Percentiles rank a stretch among this genome's conserved stretches.
Conservation (phyloP, 1,140 invertebrate genomes). For the Aradophagus sp. region DNA sequence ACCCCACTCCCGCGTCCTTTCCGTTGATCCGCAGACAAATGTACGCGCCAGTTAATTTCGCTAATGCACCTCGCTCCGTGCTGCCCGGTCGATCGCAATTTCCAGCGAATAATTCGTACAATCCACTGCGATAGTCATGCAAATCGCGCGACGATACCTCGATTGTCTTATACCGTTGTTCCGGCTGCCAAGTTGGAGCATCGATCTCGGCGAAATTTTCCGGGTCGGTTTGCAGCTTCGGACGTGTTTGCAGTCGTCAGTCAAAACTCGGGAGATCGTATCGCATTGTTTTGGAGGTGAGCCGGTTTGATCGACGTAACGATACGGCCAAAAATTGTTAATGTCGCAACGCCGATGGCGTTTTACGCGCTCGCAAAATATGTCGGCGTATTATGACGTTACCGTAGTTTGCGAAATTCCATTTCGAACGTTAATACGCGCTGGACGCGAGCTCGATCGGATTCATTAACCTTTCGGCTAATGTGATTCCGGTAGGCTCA, state of each 20-base stretch:
- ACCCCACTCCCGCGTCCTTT: slow-evolving; percentile 15
- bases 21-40: slow-evolving; percentile 31
- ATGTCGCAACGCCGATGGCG: too few relatives aligned
- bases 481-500: background rate
- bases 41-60: slow-evolving; percentile 40
- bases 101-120: slow-evolving; percentile 25
- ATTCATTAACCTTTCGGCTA: slow-evolving; percentile 13
- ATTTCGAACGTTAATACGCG: slow-evolving; percentile 9
- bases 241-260: too few relatives aligned
- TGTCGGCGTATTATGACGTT: slow-evolving; percentile 18
- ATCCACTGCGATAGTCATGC: slow-evolving; percentile 1
- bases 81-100: slow-evolving; percentile 22
- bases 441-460: slow-evolving; percentile 5
- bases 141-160: too few relatives aligned
- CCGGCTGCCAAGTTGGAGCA: too few relatives aligned
- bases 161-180: too few relatives aligned
- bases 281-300: slow-evolving; percentile 24
- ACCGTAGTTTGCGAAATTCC: slow-evolving; percentile 5
- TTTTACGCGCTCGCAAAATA: too few relatives aligned
- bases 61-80: slow-evolving; percentile 35
- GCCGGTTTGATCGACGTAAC: too few relatives aligned
- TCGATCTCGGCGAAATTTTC: too few relatives aligned
- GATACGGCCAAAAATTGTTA: too few relatives aligned
- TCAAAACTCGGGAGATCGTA: too few relatives aligned
- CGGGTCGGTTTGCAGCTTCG: too few relatives aligned